Evolutionary conservation across 2,888 invertebrate species (phyloP).

Genomic region (Drosophila dives): DNA sequence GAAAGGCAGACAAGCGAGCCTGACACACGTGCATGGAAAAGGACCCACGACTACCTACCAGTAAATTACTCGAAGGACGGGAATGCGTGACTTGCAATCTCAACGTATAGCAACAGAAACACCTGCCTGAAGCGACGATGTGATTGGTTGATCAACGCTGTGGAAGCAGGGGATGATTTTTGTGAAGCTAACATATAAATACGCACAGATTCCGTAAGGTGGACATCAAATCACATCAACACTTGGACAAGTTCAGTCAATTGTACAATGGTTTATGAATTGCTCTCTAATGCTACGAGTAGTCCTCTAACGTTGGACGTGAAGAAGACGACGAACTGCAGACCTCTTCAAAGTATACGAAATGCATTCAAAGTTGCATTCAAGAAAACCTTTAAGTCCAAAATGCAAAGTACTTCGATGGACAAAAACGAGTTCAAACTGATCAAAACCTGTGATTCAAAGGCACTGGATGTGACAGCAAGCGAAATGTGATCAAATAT

Average conservation of each 20-base stretch:
- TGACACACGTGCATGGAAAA: conserved; percentile 59
- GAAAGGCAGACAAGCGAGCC: conserved; percentile 25
- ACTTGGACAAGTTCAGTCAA: conserved; percentile 35
- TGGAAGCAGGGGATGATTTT: conserved; percentile 51
- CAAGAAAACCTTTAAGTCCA: conserved; percentile 53
- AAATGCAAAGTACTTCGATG: conserved; percentile 8
- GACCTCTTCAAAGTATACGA: conserved; percentile 61
- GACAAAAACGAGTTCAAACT: conserved; percentile 8
- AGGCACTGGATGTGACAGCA: not conserved
- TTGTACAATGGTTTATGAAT: conserved; percentile 71
- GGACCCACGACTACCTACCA: conserved; percentile 41
- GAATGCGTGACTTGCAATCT: conserved; percentile 42
- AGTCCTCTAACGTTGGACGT: conserved; percentile 2
- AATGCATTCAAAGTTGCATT: conserved; percentile 66
- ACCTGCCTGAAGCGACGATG: conserved; percentile 66
- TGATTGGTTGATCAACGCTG: conserved; percentile 67
- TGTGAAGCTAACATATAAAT: conserved; percentile 67
- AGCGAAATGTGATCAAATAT: not conserved
- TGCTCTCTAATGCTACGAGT: conserved; percentile 53
- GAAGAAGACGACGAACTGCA: conserved; percentile 55
- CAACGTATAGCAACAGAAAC: conserved; percentile 38
- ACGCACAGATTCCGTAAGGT: conserved; percentile 19
- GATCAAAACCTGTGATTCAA: not conserved
- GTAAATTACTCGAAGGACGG: conserved; percentile 26
- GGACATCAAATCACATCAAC: conserved; percentile 66